Conservation (phyloP, 30 jellyfish, hydroid and myxozoan genomes). For the Pseudorhiza aurosa region DNA sequence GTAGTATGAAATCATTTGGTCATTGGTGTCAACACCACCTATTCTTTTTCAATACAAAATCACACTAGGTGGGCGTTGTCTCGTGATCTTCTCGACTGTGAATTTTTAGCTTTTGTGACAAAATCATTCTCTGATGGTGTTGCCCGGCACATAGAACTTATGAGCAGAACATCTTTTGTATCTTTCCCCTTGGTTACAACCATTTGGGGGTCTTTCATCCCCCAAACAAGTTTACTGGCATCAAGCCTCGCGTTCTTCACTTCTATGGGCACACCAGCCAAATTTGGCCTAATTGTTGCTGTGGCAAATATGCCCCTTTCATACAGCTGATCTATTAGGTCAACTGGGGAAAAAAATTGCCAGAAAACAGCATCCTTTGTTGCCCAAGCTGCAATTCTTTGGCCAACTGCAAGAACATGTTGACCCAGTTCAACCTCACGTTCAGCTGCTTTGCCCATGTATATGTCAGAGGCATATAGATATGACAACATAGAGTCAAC, state of each 20-base stretch:
- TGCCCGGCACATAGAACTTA: conserved; percentile 28
- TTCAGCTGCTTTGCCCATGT: conserved; percentile 26
- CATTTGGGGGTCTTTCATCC: conserved; percentile 32
- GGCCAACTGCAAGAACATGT: conserved; percentile 31
- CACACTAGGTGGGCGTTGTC: conserved; percentile 41
- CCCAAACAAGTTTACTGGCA: conserved; percentile 30
- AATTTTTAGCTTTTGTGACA: conserved; percentile 2
- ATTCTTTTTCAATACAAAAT: conserved; percentile 9
- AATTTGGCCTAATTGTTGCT: conserved; percentile 35
- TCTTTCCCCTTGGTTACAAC: conserved; percentile 28
- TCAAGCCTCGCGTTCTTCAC: conserved; percentile 25
- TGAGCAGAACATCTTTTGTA: conserved; percentile 36
- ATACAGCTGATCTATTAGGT: conserved; percentile 19
- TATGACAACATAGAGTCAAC: conserved; percentile 3
- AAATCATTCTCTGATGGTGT: conserved; percentile 14
- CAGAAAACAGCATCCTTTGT: conserved; percentile 15
- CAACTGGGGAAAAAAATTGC: conserved; percentile 33
- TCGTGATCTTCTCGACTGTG: conserved; percentile 22
- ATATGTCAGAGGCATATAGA: conserved; percentile 16
- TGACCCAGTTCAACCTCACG: conserved; percentile 1
- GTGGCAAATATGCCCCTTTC: conserved; percentile 30
- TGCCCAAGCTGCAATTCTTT: conserved; percentile 29
- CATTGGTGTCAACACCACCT: conserved; percentile 36
- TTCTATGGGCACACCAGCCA: conserved; percentile 17
- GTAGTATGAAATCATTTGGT: conserved; percentile 23